Base-by-base conservation (phyloP, 1,140 invertebrate species). In the Latrodectus geometricus region DNA sequence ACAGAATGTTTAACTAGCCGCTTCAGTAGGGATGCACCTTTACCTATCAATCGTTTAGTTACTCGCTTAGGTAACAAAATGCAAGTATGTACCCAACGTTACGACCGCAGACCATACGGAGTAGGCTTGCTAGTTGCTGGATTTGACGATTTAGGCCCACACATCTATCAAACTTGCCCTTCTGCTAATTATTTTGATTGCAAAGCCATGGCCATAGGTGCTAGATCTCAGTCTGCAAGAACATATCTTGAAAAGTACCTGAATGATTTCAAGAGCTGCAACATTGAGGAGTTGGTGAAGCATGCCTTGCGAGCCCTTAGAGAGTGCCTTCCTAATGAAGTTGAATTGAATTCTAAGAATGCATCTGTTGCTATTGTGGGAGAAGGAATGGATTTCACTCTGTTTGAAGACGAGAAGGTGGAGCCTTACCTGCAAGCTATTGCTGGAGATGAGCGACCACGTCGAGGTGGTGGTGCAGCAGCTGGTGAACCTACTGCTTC, bases 131-230 rank as follows among this genome's bases (percentile, higher is more conserved):
- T 99, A 15, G 95, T 99, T 54, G 97, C 96, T 89, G 98, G 98
- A 23, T 99, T 96, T 92, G 99, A 99, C 93, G 95, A 96, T 89
- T 93, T 95, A 92, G 99, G 98, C 0, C 95, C 97, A 9, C 98
- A 99, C 90, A 96, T 99, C 87, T 99, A 96, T 91, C 97, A 99
- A 92, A 98, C 97, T 0, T 99, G 98, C 91, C 98, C 98, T 12
- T 99, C 98, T 0, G 98, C 98, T 4, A 99, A 99, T 91, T 98
- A 95, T 90, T 98, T 97, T 90, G 97, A 98, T 90, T 99, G 98
- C 91, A 97, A 98, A 90, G 97, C 98, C 8, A 99, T 99, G 97
- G 97, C 98, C 0, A 99, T 99, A 89, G 99, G 99, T 2, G 94
- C 98, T n/a, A 92, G 99, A 50, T 99, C 98, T 2, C 99, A 99